Base-by-base conservation (phyloP, 2,113 vertebrate genomes). In the Paramormyrops kingsleyae region DNA sequence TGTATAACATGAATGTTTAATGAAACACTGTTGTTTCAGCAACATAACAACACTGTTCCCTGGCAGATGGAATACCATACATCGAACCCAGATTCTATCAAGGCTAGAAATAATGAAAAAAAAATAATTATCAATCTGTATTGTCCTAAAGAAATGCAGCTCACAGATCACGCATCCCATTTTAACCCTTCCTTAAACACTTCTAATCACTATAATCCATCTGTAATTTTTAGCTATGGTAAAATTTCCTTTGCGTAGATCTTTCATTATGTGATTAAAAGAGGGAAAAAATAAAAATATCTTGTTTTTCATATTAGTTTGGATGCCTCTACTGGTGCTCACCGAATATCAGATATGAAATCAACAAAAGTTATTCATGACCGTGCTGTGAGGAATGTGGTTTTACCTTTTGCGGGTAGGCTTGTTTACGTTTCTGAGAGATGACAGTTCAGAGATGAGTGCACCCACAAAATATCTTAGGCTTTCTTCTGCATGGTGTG, bases 341-440 rank as follows among this genome's bases (percentile, higher is more conserved):
- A 80, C n/a, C 42, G 74, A 80, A 80, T 13, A 42, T 80, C 74
- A 80, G 74, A 80, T 80, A 80, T 80, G 74, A 80, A 42, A 80
- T 39, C 74, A 80, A 42, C 74, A 80, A 10, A 80, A 80, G 74
- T 80, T 80, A 42, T n/a, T 46, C 42, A 84, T 53, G 50, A 87
- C 13, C 35, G 2, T 8, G 31, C 85, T 87, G 13, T 15, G 85
- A 19, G 5, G 15, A 17, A 35, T 17, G 31, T 52, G 24, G 50
- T 56, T 53, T 87, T 17, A 21, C 50, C 50, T 15, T 87, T 53
- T 39, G 85, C 50, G 10, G 47, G 1, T 4, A 19, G 15, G 27
- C 85, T 87, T 87, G 84, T 52, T 87, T 87, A 24, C 19, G 21
- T 44, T 47, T 47, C 39, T 87, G 27, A 31, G 44, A 46, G n/a